Percentiles rank a stretch among this genome's conserved stretches.
phyloP scores from a whole-genome alignment of 2,797 vertebrate species.

The Syngnathus acus region DNA sequence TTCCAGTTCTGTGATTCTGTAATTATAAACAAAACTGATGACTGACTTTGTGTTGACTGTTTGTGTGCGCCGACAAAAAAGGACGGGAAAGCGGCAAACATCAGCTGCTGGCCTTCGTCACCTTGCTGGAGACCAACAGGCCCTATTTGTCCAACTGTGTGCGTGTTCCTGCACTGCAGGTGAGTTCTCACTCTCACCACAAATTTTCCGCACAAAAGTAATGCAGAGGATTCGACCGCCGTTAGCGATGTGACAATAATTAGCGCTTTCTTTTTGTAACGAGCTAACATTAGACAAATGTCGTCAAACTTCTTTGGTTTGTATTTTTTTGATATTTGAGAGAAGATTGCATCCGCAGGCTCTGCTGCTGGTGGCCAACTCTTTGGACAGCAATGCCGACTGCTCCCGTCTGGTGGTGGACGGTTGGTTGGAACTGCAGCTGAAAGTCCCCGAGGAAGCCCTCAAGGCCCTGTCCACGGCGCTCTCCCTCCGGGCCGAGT shows the following conservation, averaged over 20 bases:
- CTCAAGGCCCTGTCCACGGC: constrained; percentile 60
- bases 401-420: constrained; percentile 82
- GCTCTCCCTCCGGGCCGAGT: constrained; percentile 63
- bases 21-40: not conserved
- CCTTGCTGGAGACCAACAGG: constrained; percentile 88
- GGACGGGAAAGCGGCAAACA: constrained; percentile 70
- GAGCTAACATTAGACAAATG: not conserved
- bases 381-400: constrained; percentile 80
- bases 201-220: not conserved
- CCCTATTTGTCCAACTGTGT: constrained; percentile 85
- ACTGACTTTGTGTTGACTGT: not conserved
- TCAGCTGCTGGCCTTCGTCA: constrained; percentile 85
- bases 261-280: no score
- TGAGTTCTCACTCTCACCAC: constrained; percentile 26
- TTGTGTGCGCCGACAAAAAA: constrained; percentile 6
- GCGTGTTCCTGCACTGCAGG: constrained; percentile 80
- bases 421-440: constrained; percentile 79
- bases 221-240: not conserved
- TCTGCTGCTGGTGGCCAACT: constrained; percentile 77
- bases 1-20: not conserved
- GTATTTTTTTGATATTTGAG: not conserved
- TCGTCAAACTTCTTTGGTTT: no score
- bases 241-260: not conserved
- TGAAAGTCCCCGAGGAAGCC: constrained; percentile 55
- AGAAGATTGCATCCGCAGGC: constrained; percentile 51